Percentiles rank a stretch among this genome's conserved stretches.
Conservation (phyloP, 2,888 invertebrate species). For the Aelia acuminata region DNA sequence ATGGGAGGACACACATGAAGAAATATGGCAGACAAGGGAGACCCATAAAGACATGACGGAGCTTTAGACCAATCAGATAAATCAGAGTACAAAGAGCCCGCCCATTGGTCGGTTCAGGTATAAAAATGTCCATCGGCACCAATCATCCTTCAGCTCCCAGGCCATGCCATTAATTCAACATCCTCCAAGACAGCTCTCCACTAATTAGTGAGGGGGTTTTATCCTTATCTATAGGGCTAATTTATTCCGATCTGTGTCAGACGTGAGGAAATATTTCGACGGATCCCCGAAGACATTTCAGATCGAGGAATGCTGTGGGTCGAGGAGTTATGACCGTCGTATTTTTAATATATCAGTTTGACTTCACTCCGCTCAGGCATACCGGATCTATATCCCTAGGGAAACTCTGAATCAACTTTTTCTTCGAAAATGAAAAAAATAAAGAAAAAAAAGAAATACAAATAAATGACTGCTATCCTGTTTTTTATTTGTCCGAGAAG, state of each 20-base stretch:
- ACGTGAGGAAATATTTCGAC: slow-evolving; percentile 31
- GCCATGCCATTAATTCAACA: slow-evolving; percentile 10
- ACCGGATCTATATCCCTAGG: slow-evolving; percentile 16
- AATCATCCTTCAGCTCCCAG: slow-evolving; percentile 43
- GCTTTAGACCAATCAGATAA: slow-evolving; percentile 38
- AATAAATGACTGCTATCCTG: background rate
- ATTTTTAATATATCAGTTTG: slow-evolving; percentile 13
- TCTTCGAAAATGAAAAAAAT: slow-evolving; percentile 1
- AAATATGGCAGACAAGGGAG: slow-evolving; percentile 39
- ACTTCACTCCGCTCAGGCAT: background rate
- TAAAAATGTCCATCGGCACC: slow-evolving; percentile 46
- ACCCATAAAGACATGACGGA: slow-evolving; percentile 46
- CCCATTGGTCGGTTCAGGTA: slow-evolving; percentile 47
- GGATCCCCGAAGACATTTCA: slow-evolving; percentile 38
- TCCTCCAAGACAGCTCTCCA: slow-evolving; percentile 19
- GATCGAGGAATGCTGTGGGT: slow-evolving; percentile 42
- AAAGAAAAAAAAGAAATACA: background rate
- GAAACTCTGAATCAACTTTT: background rate
- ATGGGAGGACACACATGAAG: slow-evolving; percentile 46
- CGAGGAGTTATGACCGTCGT: slow-evolving; percentile 7
- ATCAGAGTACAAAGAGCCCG: slow-evolving; percentile 50
- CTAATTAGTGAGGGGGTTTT: slow-evolving; percentile 10
- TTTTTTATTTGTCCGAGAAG: background rate
- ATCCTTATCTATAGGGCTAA: background rate
- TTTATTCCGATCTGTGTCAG: slow-evolving; percentile 30